A percentile compares a stretch with the other conserved stretches of the same genome.
Evolutionary conservation across 2,113 vertebrate genomes (phyloP).

Genomic region (Saguinus imperator): DNA sequence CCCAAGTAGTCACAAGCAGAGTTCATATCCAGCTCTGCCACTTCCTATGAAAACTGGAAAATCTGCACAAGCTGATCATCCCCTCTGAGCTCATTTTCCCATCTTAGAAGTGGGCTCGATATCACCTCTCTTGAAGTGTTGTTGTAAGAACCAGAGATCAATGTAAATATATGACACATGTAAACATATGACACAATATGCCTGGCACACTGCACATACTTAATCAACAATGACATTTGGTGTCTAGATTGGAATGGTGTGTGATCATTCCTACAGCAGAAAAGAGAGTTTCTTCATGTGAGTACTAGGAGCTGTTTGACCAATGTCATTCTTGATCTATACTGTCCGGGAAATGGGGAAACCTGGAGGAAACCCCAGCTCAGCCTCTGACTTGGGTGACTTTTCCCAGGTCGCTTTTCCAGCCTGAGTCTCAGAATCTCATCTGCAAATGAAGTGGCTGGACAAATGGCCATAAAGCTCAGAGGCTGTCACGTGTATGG

Average conservation of each 20-base stretch:
- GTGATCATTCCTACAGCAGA: neutral
- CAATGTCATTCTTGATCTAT: neutral
- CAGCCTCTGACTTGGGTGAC: neutral
- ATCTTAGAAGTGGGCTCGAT: neutral
- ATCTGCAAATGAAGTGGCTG: neutral
- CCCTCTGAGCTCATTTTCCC: neutral
- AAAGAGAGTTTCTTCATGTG: neutral
- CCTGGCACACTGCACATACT: neutral
- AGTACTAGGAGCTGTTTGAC: neutral
- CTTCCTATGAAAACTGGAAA: neutral
- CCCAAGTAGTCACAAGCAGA: neutral
- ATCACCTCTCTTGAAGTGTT: neutral
- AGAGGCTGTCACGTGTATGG: neutral
- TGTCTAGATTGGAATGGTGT: neutral
- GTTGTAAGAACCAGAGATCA: neutral
- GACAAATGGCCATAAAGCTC: neutral
- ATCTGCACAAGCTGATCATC: neutral
- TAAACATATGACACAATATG: neutral
- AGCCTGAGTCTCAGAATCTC: neutral
- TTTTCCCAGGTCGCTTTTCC: neutral
- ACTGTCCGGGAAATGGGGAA: neutral
- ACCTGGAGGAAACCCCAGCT: neutral
- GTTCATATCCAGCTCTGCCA: neutral
- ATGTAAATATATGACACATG: neutral
- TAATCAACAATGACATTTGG: neutral